Conservation (phyloP, 1,140 invertebrate genomes). For the Aphidius ervi region DNA sequence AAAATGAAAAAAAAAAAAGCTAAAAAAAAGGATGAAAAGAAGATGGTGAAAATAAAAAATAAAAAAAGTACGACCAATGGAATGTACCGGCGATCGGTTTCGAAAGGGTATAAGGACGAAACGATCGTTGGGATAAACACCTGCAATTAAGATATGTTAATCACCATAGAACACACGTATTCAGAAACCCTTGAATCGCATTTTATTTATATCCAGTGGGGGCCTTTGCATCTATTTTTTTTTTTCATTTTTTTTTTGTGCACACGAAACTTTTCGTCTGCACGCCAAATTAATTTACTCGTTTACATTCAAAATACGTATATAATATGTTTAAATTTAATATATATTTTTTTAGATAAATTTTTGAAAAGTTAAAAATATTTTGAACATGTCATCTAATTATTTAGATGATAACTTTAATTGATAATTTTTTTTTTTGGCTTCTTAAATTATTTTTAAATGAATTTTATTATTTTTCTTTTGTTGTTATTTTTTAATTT, state of each 20-base stretch:
- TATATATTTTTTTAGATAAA: no score
- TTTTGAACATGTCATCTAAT: no score
- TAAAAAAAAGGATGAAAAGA: slow-evolving; percentile 3
- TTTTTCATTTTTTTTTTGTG: no score
- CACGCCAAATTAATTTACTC: not conserved
- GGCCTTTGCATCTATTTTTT: no score
- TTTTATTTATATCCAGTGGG: not conserved
- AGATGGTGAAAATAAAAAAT: slow-evolving; percentile 1
- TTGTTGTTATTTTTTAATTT: no score
- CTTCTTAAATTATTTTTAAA: not conserved
- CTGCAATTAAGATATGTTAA: slow-evolving; percentile 49
- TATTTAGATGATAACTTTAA: no score
- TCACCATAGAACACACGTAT: slow-evolving; percentile 33
- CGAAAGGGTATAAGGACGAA: slow-evolving; percentile 28
- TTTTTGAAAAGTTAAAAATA: no score
- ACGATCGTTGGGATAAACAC: slow-evolving; percentile 36
- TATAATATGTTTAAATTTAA: slow-evolving; percentile 3
- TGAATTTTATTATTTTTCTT: no score
- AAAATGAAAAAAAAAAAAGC: slow-evolving; percentile 10
- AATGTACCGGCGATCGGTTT: slow-evolving; percentile 32
- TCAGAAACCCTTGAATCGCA: slow-evolving; percentile 18
- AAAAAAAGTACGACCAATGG: slow-evolving; percentile 19
- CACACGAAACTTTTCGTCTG: no score
- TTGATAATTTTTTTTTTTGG: no score
- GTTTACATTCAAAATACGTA: slow-evolving; percentile 20